Base-by-base conservation (phyloP, 2,113 vertebrate species). In the Crypturellus undulatus region DNA sequence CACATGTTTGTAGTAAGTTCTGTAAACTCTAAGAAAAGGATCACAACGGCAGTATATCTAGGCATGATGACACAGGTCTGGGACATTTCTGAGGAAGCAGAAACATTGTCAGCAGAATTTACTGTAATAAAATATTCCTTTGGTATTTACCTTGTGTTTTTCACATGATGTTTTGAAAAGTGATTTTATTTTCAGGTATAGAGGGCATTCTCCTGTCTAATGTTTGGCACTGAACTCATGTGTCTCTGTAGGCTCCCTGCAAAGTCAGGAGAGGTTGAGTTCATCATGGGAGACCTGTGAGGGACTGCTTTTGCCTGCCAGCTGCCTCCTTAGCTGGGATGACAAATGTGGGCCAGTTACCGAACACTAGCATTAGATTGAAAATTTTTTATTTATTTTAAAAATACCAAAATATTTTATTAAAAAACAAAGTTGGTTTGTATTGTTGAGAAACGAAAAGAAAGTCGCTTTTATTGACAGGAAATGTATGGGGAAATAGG, bases 191-290 rank as follows among this genome's bases (percentile, higher is more conserved):
- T 32, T 43, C 24, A 79, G 68, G 40, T 40, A 28, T 73, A 34
- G 56, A 69, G 5, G 28, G 32, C 63, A 34, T 51, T 82, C 26
- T 62, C 15, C 22, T 58, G 9, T 63, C 34, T 47, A 45, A 89
- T 26, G 32, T 45, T 16, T 59, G n/a, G 28, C 24, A 59, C 9
- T 56, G 54, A 56, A 30, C 28, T 28, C 1, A 0, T 1, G 0
- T 17, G 8, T 12, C 42, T 51, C 68, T 51, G 6, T 12, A 73
- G 24, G 30, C 16, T 77, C 12, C 32, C 7, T 56, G 2, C 21
- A 26, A 9, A 28, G 21, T 62, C 25, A 32, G 6, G 1, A 67
- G 32, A 68, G 19, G 52, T 10, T 19, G 21, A 45, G 9, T 13
- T 72, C 52, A 19, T 26, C 40, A 51, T 45, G 62, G 30, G 15